Evolutionary conservation across 2,888 invertebrate genomes (phyloP), one percentile per base, ranked within the genome.

Genomic region (Stramonita haemastoma): DNA sequence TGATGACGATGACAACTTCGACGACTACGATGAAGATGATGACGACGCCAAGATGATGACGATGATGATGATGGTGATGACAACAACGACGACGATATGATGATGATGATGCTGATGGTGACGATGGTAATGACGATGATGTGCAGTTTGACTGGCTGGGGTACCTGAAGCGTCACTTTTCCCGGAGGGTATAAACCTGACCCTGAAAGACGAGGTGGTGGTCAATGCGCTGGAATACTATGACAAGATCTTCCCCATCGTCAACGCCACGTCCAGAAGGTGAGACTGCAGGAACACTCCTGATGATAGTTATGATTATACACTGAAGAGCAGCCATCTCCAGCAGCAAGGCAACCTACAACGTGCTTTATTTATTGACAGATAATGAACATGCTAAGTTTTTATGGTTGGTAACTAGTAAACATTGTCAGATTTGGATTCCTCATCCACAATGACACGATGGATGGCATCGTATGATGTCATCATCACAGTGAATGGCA

Each of bases 241-340:
- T 32, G 87, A 87, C 77, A 87, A 87, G 26, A 70, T 87, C 87
- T 87, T 87, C 73, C 79, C 77, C 73, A 34, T 87, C 57, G n/a
- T 87, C 32, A 6, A 79, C 22, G 1, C 32, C 29, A 46, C 81
- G 29, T 32, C 87, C 29, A 46, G n/a, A 26, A 87, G 87, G 87
- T 87, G 26, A 0, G 46, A 8, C 8, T 46, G 46, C 46, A 46
- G 8, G 46, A 46, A 5, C 46, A 46, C 2, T 46, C 46, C 46
- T 46, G 46, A 46, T 46, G 46, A 8, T 46, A n/a, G n/a, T n/a
- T n/a, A n/a, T n/a, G n/a, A n/a, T n/a, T 8, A 46, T 8, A 2
- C 46, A 46, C 46, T 46, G 46, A 46, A 46, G 46, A 46, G 46
- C 46, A 46, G 8, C 46, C 46, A 46, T 8, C 46, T 46, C 46